Percentiles rank a stretch among this genome's conserved stretches.
phyloP scores from a whole-genome alignment of 1,140 invertebrate species.

The Trichonephila inaurata region DNA sequence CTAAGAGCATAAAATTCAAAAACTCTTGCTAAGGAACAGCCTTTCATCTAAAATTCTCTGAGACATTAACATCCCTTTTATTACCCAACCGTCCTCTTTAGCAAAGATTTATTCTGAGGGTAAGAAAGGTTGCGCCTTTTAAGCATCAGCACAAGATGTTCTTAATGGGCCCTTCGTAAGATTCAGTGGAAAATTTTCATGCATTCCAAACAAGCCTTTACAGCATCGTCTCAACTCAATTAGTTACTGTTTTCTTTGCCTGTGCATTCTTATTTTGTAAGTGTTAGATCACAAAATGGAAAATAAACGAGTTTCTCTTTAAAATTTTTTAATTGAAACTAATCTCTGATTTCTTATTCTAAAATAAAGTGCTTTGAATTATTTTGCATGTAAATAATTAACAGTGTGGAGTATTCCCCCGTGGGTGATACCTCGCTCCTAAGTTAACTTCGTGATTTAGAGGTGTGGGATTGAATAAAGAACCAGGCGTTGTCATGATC shows the following conservation, averaged over 20 bases:
- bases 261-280: too few relatives aligned
- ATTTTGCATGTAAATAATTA: too few relatives aligned
- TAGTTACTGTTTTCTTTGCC: not conserved
- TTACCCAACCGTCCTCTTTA: slow-evolving; percentile 26
- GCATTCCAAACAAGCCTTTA: not conserved
- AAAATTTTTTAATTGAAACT: too few relatives aligned
- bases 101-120: slow-evolving; percentile 10
- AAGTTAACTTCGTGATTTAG: too few relatives aligned
- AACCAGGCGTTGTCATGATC: too few relatives aligned
- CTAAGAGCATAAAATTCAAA: not conserved
- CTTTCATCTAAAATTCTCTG: not conserved
- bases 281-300: too few relatives aligned
- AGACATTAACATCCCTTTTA: slow-evolving; percentile 33
- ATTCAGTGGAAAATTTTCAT: not conserved
- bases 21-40: not conserved
- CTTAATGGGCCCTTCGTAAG: slow-evolving; percentile 6
- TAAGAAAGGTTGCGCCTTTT: not conserved
- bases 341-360: too few relatives aligned
- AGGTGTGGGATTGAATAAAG: too few relatives aligned
- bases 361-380: too few relatives aligned
- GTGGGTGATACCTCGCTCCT: too few relatives aligned
- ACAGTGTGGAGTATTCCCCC: too few relatives aligned
- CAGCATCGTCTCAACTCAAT: not conserved
- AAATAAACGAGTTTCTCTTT: too few relatives aligned
- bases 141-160: not conserved